Conservation (phyloP, 2,888 invertebrate species). For the Coenonympha arcania region DNA sequence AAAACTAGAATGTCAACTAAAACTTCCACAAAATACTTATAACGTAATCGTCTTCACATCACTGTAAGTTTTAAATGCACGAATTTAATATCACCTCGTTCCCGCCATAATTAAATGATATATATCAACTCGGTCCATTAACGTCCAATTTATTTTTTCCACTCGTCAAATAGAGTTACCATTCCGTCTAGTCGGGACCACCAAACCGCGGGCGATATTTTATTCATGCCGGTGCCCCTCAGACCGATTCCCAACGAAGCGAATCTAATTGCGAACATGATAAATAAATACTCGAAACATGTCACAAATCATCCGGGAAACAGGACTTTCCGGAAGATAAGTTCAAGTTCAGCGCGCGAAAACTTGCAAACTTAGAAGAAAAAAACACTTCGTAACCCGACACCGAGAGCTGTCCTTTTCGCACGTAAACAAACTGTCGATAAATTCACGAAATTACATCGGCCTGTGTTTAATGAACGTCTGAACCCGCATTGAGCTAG, state of each 20-base stretch:
- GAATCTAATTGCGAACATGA: constrained; percentile 67
- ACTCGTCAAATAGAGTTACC: constrained; percentile 39
- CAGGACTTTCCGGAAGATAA: constrained; percentile 37
- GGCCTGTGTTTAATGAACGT: constrained; percentile 70
- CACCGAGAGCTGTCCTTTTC: constrained; percentile 36
- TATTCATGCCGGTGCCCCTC: constrained; percentile 62
- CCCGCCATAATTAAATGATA: constrained; percentile 49
- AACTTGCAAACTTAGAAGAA: constrained; percentile 38
- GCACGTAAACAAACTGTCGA: constrained; percentile 56
- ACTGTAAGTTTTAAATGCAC: constrained; percentile 19
- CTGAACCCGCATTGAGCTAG: constrained; percentile 75
- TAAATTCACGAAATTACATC: constrained; percentile 66
- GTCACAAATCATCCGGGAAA: constrained; percentile 61
- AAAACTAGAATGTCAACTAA: constrained; percentile 19
- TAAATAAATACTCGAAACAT: constrained; percentile 58
- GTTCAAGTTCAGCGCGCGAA: constrained; percentile 65
- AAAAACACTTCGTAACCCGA: constrained; percentile 27
- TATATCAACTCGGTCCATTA: constrained; percentile 37
- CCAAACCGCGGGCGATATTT: constrained; percentile 53
- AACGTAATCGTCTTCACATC: constrained; percentile 22
- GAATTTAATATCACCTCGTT: constrained; percentile 48
- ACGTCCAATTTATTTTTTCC: constrained; percentile 46
- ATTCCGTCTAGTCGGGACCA: constrained; percentile 49
- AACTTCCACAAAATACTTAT: constrained; percentile 24
- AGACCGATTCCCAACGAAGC: constrained; percentile 55